Base-by-base conservation (phyloP, 92 coral and sea anemone species). In the Bergia puertoricense region DNA sequence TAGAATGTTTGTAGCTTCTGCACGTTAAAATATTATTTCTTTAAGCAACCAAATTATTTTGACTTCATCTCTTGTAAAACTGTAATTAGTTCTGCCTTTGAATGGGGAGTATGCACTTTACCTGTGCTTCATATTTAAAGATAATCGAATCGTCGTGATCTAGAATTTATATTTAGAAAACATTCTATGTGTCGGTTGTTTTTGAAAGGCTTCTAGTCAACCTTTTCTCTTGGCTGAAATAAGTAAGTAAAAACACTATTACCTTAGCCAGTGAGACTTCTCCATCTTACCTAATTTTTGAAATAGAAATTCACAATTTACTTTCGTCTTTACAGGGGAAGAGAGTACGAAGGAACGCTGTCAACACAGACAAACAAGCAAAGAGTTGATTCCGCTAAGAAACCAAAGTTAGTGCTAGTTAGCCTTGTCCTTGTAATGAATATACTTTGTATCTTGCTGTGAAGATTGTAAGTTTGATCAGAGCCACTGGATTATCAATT, bases 331-430 rank as follows among this genome's bases (percentile, higher is more conserved):
- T 69, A 20, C 79, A 97, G 99, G 86, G 99, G 99, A 54, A 79
- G 99, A 86, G 99, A 97, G 57, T 97, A 95, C 54, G 99, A 97
- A 86, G 95, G 95, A 13, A 94, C 96, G n/a, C 89, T 95, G 59
- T 74, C 94, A 43, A 84, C 87, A 30, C 91, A 74, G 65, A 84
- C 91, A 42, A 86, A 90, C 76, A 91, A 96, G 66, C 91, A 90
- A 73, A 95, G 95, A 79, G 98, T 90, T 69, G 98, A 97, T 74
- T 95, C 98, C 8, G 89, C 96, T 50, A 97, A 95, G 85, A 96
- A 93, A 81, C 91, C 97, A 39, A 95, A 94, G 99, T 97, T 74
- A 74, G 91, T 76, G 8, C 11, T 14, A 23, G 20, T 5, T 67
- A 30, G 8, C 5, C 48, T 8, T 66, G 8, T 73, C 20, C 44